phyloP scores from a whole-genome alignment of 2,113 vertebrate genomes.

The Heterotilapia buettikoferi region DNA sequence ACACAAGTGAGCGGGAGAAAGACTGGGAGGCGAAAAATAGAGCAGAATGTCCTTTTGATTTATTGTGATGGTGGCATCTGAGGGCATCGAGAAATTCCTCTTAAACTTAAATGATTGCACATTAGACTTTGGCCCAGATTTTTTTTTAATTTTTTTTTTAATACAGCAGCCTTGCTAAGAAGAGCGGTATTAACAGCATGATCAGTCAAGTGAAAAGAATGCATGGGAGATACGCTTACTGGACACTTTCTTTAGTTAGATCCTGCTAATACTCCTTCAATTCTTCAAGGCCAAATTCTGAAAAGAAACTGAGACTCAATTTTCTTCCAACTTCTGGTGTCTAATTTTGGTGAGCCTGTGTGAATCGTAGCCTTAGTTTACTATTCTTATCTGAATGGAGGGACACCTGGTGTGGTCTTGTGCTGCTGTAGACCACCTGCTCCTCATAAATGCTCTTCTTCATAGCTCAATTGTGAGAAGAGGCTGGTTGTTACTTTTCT shows the following conservation, averaged over 20 bases:
- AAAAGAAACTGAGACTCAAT: neutral
- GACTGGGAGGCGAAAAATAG: neutral
- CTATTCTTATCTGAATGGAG: neutral
- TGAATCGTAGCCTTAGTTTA: neutral
- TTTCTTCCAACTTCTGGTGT: neutral
- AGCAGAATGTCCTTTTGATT: neutral
- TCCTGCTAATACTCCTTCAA: neutral
- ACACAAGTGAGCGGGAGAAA: neutral
- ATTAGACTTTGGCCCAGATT: neutral
- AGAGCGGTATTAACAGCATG: neutral
- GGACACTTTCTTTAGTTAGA: neutral
- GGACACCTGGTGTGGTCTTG: neutral
- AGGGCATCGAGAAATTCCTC: neutral
- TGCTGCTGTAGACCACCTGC: neutral
- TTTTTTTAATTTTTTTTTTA: neutral
- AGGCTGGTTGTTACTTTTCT: neutral
- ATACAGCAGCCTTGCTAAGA: neutral
- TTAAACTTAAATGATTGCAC: neutral
- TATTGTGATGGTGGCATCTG: neutral
- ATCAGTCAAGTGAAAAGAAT: neutral
- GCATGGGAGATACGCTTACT: neutral
- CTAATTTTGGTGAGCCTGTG: neutral
- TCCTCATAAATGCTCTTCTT: neutral
- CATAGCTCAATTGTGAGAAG: neutral
- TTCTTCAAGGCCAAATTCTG: neutral